A percentile compares a stretch with the other conserved stretches of the same genome.
Evolutionary conservation across 2,797 vertebrate species (phyloP).

Genomic region (Helarctos malayanus): DNA sequence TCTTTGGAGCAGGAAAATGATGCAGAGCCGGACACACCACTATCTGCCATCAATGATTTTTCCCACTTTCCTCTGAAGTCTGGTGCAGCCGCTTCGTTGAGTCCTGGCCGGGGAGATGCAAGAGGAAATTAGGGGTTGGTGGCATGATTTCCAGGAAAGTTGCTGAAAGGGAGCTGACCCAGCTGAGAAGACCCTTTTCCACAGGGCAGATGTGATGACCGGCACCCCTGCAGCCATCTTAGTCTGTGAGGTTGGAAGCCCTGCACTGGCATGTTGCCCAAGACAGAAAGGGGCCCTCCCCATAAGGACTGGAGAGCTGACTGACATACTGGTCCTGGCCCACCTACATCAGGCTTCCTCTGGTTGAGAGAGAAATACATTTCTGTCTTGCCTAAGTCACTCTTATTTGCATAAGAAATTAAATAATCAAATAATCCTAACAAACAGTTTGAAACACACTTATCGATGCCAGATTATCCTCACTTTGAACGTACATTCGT

Average conservation of each 20-base stretch:
- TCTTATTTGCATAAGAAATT: not conserved
- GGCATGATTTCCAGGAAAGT: not conserved
- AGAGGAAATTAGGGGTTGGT: not conserved
- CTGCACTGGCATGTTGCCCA: fast-evolving
- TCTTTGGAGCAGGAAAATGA: not conserved
- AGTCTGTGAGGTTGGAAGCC: not conserved
- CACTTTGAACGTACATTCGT: not conserved
- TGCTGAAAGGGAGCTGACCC: not conserved
- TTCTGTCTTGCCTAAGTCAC: not conserved
- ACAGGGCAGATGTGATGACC: not conserved
- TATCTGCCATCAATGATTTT: not conserved
- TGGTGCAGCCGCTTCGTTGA: no score
- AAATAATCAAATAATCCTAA: not conserved
- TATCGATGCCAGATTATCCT: not conserved
- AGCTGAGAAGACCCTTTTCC: not conserved
- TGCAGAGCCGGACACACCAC: not conserved
- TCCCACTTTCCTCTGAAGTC: not conserved
- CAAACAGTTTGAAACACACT: not conserved
- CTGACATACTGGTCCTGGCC: no score
- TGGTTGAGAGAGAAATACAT: not conserved
- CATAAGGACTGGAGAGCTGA: fast-evolving
- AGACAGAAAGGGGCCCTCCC: no score
- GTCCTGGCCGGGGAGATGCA: not conserved
- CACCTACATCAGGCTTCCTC: not conserved
- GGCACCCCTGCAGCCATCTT: not conserved